These are phyloP conservation scores for Adelphocoris suturalis DNA, from an alignment of 2,888 invertebrate genomes.

Conservation along the genomic window DNA sequence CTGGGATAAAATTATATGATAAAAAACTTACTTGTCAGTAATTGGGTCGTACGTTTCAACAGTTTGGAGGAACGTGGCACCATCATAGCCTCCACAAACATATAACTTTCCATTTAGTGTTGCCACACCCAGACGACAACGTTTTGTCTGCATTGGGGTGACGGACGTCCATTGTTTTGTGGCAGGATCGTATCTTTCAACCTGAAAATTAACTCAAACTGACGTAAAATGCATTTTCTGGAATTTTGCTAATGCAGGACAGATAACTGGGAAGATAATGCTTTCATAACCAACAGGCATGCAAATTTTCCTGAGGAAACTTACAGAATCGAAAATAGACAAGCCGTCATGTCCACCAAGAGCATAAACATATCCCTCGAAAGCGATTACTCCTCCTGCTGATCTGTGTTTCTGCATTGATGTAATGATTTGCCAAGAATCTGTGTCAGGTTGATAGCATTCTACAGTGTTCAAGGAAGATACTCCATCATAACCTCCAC, in stretches of 20 bases:
- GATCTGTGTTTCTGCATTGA: conserved; percentile 86
- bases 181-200: conserved; percentile 89
- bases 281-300: no score
- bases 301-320: no score
- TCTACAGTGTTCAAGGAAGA: conserved; percentile 91
- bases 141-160: conserved; percentile 88
- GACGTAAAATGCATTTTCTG: no score
- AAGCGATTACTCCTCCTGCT: conserved; percentile 86
- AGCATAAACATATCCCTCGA: conserved; percentile 87
- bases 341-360: conserved; percentile 93
- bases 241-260: no score
- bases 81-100: conserved; percentile 92
- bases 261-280: no score
- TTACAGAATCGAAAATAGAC: conserved; percentile 90
- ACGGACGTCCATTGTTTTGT: conserved; percentile 87
- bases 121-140: conserved; percentile 91
- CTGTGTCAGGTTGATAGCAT: conserved; percentile 87
- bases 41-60: conserved; percentile 90
- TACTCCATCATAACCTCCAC: conserved; percentile 91
- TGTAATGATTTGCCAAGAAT: conserved; percentile 87
- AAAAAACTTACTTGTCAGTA: conserved; percentile 82
- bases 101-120: conserved; percentile 90
- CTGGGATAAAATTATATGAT: neutral
- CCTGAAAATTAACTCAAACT: conserved; percentile 77
- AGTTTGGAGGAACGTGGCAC: conserved; percentile 88